These are phyloP conservation scores for Casuarius casuarius DNA, from an alignment of 2,113 vertebrate species.

Conservation along the genomic window DNA sequence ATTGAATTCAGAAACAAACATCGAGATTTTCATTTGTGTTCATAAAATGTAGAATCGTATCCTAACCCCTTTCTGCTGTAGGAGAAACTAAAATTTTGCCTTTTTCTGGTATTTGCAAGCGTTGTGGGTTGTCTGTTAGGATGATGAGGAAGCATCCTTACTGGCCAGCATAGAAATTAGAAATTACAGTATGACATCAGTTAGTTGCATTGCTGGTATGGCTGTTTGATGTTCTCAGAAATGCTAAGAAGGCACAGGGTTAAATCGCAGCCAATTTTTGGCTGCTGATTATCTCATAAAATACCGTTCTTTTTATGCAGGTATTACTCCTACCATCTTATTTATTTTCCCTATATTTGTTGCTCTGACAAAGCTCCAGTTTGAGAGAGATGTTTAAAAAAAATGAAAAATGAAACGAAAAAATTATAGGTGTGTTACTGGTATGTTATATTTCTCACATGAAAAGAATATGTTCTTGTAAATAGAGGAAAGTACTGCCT, in stretches of 20 bases:
- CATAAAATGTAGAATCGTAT: background rate
- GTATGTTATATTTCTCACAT: background rate
- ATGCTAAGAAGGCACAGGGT: background rate
- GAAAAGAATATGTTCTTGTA: background rate
- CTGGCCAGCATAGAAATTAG: background rate
- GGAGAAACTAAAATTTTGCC: background rate
- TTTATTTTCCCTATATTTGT: background rate
- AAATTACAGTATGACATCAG: background rate
- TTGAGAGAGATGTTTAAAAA: background rate
- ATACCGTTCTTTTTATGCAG: background rate
- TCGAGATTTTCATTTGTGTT: background rate
- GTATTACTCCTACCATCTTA: background rate
- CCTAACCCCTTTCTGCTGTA: background rate
- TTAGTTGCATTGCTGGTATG: background rate
- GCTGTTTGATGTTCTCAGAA: background rate
- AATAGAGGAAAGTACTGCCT: background rate
- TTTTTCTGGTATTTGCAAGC: background rate
- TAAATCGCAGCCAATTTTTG: background rate
- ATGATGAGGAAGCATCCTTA: background rate
- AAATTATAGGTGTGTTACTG: background rate
- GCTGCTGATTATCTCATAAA: background rate
- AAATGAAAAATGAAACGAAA: background rate
- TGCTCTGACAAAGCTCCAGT: background rate
- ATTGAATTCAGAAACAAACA: background rate
- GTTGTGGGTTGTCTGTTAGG: background rate